These are phyloP conservation scores for Harpagoxenus sublaevis DNA, from an alignment of 2,888 invertebrate genomes.

Conservation along the genomic window DNA sequence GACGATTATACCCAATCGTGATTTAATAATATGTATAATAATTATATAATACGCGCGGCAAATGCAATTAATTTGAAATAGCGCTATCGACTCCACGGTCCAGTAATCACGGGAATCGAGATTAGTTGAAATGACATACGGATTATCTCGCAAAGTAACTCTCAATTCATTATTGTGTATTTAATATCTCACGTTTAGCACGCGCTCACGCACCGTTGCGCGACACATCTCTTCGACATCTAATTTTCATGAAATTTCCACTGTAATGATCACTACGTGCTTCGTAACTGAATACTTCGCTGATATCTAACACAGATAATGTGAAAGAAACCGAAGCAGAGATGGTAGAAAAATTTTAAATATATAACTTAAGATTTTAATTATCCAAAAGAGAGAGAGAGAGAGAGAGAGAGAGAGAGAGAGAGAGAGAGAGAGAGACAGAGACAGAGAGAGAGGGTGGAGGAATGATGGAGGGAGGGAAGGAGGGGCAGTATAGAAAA, in stretches of 20 bases:
- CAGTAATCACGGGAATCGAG: constrained; percentile 67
- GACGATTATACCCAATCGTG: constrained; percentile 46
- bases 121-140: constrained; percentile 58
- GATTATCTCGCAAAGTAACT: constrained; percentile 52
- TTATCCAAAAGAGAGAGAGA: not conserved
- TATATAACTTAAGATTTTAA: not conserved
- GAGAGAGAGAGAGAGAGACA: not conserved
- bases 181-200: constrained; percentile 53
- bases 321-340: not conserved
- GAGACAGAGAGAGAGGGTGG: not conserved
- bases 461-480: not conserved
- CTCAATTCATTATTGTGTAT: constrained; percentile 55
- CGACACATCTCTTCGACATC: not conserved
- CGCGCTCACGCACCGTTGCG: constrained; percentile 21
- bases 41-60: constrained; percentile 52
- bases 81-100: constrained; percentile 61
- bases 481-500: not conserved
- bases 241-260: constrained; percentile 46
- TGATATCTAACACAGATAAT: not conserved
- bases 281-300: not conserved
- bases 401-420: not conserved
- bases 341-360: not conserved
- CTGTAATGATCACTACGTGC: not conserved
- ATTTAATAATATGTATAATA: constrained; percentile 67
- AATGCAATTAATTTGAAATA: constrained; percentile 70